These are phyloP conservation scores for Diarsia mendica DNA, from an alignment of 2,888 invertebrate genomes.

Conservation along the genomic window DNA sequence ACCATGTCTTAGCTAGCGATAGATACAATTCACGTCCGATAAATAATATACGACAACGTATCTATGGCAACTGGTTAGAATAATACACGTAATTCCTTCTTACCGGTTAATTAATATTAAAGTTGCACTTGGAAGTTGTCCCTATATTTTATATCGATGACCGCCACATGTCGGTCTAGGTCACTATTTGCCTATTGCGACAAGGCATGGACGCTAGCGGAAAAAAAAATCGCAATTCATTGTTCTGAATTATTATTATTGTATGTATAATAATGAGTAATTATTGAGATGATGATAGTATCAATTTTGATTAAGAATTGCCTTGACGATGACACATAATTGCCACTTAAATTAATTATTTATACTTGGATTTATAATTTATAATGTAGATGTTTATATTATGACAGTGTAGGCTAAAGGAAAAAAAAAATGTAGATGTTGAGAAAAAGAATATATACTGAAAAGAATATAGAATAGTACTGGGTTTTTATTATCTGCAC, in stretches of 20 bases:
- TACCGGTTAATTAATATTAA: constrained; percentile 53
- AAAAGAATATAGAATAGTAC: no score
- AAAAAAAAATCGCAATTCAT: constrained; percentile 10
- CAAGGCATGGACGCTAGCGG: constrained; percentile 66
- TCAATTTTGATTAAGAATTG: constrained; percentile 25
- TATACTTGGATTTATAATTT: no score
- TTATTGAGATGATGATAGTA: no score
- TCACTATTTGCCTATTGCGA: constrained; percentile 57
- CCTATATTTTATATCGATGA: constrained; percentile 81
- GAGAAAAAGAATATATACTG: no score
- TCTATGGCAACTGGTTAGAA: constrained; percentile 28
- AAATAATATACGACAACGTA: constrained; percentile 1
- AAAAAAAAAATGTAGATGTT: no score
- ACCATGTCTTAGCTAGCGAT: not conserved
- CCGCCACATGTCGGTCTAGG: constrained; percentile 84
- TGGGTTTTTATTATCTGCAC: no score
- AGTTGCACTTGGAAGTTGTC: constrained; percentile 79
- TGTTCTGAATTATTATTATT: constrained; percentile 1
- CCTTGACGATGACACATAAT: constrained; percentile 8
- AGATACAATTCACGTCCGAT: not conserved
- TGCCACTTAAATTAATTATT: not conserved
- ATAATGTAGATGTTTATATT: no score
- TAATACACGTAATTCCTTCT: constrained; percentile 26
- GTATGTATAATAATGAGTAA: no score
- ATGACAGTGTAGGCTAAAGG: no score